Evolutionary conservation across 2,888 invertebrate species (phyloP).

Genomic region (Belgica antarctica): DNA sequence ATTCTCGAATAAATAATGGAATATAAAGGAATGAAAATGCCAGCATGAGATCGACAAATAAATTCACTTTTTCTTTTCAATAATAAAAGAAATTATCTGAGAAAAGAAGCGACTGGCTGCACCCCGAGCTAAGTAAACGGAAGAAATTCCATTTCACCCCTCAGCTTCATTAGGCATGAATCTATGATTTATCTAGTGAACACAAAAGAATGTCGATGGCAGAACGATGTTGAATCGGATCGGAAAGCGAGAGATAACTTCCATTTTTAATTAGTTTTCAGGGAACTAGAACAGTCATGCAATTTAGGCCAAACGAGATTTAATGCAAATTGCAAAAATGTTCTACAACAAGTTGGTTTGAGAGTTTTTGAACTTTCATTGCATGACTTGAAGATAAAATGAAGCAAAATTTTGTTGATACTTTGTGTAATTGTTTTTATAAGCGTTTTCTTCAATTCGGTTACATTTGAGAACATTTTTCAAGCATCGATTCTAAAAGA

Average conservation of each 20-base stretch:
- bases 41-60: slow-evolving; percentile 23
- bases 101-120: neutral
- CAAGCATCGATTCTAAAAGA: too few relatives aligned
- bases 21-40: slow-evolving; percentile 20
- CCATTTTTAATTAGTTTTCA: neutral
- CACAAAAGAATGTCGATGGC: neutral
- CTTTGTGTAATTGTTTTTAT: too few relatives aligned
- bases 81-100: neutral
- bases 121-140: neutral
- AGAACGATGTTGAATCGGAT: neutral
- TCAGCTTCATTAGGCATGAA: neutral
- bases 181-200: slow-evolving; percentile 5
- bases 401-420: too few relatives aligned
- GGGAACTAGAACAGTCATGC: slow-evolving; percentile 4
- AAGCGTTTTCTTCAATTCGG: too few relatives aligned
- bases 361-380: too few relatives aligned
- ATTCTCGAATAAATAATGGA: slow-evolving; percentile 21
- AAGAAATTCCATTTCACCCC: slow-evolving; percentile 9
- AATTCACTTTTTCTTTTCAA: neutral
- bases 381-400: too few relatives aligned
- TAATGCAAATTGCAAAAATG: neutral
- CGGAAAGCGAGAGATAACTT: neutral
- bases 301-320: slow-evolving; percentile 3
- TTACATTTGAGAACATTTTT: too few relatives aligned
- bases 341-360: too few relatives aligned